Evolutionary conservation across 1,140 invertebrate genomes (phyloP).

Genomic region (Tetraneura akinire): DNA sequence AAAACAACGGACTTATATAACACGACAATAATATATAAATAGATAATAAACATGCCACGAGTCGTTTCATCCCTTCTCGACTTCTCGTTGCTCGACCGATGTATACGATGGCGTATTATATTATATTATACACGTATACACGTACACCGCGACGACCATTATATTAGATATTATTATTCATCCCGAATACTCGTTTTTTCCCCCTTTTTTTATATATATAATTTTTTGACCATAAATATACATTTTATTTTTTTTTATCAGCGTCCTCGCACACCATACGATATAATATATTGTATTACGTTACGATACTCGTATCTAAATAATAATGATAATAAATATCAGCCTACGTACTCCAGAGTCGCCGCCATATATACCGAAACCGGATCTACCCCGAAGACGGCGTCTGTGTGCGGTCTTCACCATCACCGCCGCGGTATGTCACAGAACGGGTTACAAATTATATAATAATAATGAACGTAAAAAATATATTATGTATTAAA

Average conservation of each 20-base stretch:
- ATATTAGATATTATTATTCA: constrained; percentile 23
- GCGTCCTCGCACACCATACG: neutral
- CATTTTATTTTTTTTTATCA: constrained; percentile 13
- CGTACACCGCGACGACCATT: constrained; percentile 15
- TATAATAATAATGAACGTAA: neutral
- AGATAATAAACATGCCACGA: constrained; percentile 39
- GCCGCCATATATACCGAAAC: constrained; percentile 44
- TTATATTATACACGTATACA: too few species aligned
- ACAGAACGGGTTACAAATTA: constrained; percentile 33
- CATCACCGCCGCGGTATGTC: neutral
- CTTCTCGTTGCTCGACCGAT: neutral
- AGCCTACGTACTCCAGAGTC: neutral
- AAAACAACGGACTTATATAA: too few species aligned
- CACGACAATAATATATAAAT: too few species aligned
- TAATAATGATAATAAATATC: too few species aligned
- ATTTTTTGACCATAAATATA: neutral
- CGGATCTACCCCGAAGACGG: constrained; percentile 36
- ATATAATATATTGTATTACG: too few species aligned
- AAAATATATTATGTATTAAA: too few species aligned
- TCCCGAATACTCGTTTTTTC: constrained; percentile 36
- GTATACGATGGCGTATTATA: too few species aligned
- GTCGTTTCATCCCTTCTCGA: constrained; percentile 35
- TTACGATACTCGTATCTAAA: too few species aligned
- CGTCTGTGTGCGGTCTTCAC: constrained; percentile 33
- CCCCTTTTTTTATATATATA: constrained; percentile 26